Evolutionary conservation across 2,113 vertebrate species (phyloP).

Genomic region (Leuciscus idus): DNA sequence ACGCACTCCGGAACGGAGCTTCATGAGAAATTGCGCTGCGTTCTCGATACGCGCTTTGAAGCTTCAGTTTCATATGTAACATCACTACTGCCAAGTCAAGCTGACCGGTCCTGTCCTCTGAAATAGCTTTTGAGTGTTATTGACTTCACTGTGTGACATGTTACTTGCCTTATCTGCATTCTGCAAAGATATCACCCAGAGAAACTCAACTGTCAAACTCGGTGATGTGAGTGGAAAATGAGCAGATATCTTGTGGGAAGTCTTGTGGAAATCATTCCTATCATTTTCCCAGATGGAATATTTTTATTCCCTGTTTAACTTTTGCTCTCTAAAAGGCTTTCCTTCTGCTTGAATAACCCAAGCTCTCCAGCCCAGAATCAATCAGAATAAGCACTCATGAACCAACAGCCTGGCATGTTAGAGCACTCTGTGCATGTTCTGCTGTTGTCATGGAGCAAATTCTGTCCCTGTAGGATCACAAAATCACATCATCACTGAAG

Average conservation of each 20-base stretch:
- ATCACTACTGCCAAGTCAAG: too few relatives aligned
- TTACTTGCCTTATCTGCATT: background rate
- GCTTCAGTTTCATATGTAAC: too few relatives aligned
- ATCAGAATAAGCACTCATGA: background rate
- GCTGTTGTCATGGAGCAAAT: conserved; percentile 3
- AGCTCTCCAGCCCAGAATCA: conserved; percentile 5
- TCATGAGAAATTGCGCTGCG: too few relatives aligned
- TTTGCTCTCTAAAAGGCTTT: conserved; percentile 13
- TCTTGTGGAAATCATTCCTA: background rate
- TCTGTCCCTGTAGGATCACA: conserved; percentile 6
- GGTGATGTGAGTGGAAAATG: conserved; percentile 9
- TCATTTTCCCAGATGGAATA: conserved; percentile 15
- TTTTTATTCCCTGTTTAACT: conserved; percentile 31
- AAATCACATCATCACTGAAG: background rate
- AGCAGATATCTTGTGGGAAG: background rate
- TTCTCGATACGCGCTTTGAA: too few relatives aligned
- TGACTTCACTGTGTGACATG: background rate
- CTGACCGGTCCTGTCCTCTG: too few relatives aligned
- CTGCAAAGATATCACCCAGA: background rate
- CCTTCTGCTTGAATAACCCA: conserved; percentile 24
- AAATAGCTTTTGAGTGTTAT: background rate
- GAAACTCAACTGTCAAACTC: conserved; percentile 8
- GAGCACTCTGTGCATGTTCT: background rate
- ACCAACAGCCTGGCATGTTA: background rate
- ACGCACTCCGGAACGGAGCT: too few relatives aligned